These are phyloP conservation scores for Probosciger aterrimus DNA, from an alignment of 2,113 vertebrate genomes.

Conservation along the genomic window DNA sequence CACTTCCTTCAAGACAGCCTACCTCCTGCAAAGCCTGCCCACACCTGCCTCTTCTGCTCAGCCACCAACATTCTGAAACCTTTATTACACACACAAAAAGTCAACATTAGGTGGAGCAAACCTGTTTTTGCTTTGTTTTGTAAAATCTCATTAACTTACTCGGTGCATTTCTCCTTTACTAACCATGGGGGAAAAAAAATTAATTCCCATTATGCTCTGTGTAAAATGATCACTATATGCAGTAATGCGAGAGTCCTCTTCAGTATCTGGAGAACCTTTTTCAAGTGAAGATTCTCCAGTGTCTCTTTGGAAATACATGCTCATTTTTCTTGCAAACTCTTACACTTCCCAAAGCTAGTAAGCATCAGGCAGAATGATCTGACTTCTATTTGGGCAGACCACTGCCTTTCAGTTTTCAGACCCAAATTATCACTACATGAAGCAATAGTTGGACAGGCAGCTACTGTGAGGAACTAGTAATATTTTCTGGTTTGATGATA, in stretches of 20 bases:
- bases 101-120: neutral
- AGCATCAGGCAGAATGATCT: neutral
- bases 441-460: neutral
- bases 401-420: neutral
- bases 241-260: neutral
- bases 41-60: neutral
- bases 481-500: neutral
- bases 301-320: neutral
- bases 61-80: neutral
- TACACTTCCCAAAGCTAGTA: neutral
- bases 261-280: neutral
- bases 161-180: neutral
- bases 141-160: neutral
- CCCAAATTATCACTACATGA: neutral
- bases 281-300: neutral
- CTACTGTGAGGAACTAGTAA: neutral
- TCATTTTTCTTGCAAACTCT: neutral
- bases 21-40: neutral
- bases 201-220: neutral
- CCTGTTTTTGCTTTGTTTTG: neutral
- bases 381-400: neutral
- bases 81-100: neutral
- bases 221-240: neutral
- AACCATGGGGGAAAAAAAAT: neutral
- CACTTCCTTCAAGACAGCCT: neutral